Evolutionary conservation across 30 jellyfish, hydroid and myxozoan species (phyloP).

Genomic region (Pelagia noctiluca): DNA sequence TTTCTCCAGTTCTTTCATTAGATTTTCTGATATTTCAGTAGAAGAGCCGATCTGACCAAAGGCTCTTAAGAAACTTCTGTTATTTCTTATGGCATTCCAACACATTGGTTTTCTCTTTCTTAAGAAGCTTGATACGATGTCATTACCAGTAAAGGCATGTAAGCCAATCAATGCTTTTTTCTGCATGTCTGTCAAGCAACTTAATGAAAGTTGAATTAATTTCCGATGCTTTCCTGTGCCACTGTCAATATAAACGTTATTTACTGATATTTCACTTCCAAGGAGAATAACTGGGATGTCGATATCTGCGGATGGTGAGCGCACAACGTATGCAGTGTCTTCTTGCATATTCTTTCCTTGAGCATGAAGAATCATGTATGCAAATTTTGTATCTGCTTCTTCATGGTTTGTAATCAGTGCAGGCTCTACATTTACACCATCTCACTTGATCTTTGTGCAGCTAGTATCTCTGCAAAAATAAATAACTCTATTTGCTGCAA

Average conservation of each 20-base stretch:
- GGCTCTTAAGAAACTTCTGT: constrained; percentile 48
- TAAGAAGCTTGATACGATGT: constrained; percentile 44
- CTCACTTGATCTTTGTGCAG: constrained; percentile 11
- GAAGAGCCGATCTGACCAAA: constrained; percentile 52
- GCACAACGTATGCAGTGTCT: constrained; percentile 54
- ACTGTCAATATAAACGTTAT: constrained; percentile 43
- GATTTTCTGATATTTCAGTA: constrained; percentile 41
- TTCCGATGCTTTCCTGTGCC: constrained; percentile 58
- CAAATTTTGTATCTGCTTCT: constrained; percentile 57
- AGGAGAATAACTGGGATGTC: constrained; percentile 35
- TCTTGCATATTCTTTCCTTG: constrained; percentile 46
- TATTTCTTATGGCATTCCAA: constrained; percentile 44
- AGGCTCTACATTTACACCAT: constrained; percentile 5
- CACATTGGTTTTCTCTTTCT: constrained; percentile 54
- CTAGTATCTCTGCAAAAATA: constrained; percentile 49
- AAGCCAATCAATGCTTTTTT: constrained; percentile 39
- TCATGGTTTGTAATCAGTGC: constrained; percentile 30
- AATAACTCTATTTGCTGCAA: constrained; percentile 34
- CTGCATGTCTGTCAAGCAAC: constrained; percentile 22
- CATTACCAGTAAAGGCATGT: constrained; percentile 48
- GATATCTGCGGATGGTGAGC: constrained; percentile 30
- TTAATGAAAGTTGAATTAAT: constrained; percentile 26
- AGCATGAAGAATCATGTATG: constrained; percentile 60
- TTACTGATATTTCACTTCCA: constrained; percentile 47
- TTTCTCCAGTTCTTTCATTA: constrained; percentile 45